A percentile compares a stretch with the other conserved stretches of the same genome.
These are phyloP conservation scores for Otocyon megalotis DNA, from an alignment of 2,113 vertebrate species.

Conservation along the genomic window DNA sequence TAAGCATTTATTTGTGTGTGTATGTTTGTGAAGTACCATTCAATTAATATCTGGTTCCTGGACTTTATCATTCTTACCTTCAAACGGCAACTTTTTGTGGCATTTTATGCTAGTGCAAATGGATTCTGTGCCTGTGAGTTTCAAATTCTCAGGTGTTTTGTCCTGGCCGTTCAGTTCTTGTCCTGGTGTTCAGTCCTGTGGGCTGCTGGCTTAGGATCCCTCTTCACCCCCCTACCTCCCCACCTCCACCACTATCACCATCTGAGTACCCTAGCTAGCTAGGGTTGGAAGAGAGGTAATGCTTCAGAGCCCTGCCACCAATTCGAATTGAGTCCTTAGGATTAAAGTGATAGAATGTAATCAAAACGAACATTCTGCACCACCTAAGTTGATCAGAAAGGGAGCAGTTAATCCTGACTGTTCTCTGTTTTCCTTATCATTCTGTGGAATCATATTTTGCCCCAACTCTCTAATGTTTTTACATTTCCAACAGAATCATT, in stretches of 20 bases:
- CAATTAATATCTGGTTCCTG: background rate
- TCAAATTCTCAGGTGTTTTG: background rate
- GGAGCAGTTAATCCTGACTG: slow-evolving; percentile 35
- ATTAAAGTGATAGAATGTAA: background rate
- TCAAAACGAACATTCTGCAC: slow-evolving; percentile 24
- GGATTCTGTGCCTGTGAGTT: background rate
- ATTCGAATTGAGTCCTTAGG: background rate
- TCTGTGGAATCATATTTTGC: background rate
- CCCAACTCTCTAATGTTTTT: background rate
- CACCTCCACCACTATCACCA: background rate
- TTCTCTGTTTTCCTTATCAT: background rate
- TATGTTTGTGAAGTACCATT: background rate
- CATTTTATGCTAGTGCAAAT: background rate
- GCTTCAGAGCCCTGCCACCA: background rate
- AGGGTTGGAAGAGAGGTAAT: background rate
- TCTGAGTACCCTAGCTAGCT: background rate
- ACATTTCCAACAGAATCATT: background rate
- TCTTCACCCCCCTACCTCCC: background rate
- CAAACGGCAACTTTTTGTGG: background rate
- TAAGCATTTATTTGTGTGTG: background rate
- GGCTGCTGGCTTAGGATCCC: background rate
- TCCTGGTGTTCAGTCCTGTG: too few species aligned
- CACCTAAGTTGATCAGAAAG: slow-evolving; percentile 31
- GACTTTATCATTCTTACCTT: background rate
- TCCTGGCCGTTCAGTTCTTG: background rate